Conservation (phyloP, 2,797 vertebrate species). For the Capromys pilorides region DNA sequence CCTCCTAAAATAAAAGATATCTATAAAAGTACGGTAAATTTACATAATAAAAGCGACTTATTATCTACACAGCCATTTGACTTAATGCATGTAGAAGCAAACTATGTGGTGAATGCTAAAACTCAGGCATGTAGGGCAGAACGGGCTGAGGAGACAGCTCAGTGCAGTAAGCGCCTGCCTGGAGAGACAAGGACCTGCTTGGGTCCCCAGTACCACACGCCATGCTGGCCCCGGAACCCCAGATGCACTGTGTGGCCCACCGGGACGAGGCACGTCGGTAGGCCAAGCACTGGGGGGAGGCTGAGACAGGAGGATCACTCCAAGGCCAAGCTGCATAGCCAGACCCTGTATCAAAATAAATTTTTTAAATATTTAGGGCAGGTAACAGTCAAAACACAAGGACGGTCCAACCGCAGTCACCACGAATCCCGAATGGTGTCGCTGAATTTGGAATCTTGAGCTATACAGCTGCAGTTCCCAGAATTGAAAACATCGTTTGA, state of each 20-base stretch:
- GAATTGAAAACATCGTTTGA: constrained; percentile 37
- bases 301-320: too few relatives aligned
- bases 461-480: not conserved
- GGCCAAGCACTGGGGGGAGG: too few relatives aligned
- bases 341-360: too few relatives aligned
- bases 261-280: too few relatives aligned
- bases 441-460: not conserved
- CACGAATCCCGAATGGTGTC: not conserved
- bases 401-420: not conserved
- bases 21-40: constrained; percentile 38
- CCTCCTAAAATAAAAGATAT: not conserved
- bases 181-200: constrained; percentile 24
- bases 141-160: not conserved
- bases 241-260: too few relatives aligned
- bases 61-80: not conserved
- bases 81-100: constrained; percentile 35
- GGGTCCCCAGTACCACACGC: too few relatives aligned
- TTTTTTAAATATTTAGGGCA: too few relatives aligned
- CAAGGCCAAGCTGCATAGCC: too few relatives aligned
- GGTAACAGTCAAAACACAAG: not conserved
- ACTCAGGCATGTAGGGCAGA: constrained; percentile 38
- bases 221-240: too few relatives aligned
- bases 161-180: too few relatives aligned
- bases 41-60: constrained; percentile 58
- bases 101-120: constrained; percentile 19